Evolutionary conservation across 2,888 invertebrate genomes (phyloP), one percentile per base, ranked within the genome.

Genomic region (Melieria picta): DNA sequence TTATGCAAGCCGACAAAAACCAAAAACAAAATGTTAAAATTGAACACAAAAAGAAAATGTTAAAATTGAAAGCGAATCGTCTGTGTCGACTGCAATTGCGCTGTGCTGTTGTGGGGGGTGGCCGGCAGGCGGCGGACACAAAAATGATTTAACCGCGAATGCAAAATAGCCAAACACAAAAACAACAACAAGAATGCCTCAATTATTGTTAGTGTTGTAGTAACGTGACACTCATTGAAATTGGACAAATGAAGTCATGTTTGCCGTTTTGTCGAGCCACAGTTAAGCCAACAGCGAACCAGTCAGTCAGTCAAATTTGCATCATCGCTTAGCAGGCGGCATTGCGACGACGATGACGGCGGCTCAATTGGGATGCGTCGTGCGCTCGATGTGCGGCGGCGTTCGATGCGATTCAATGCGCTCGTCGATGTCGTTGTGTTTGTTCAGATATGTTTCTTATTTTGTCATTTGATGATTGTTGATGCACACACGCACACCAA

Each of bases 171-270:
- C 30, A 30, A 30, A 30, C 30, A 30, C 30, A 30, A 30, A 30
- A 30, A 30, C 30, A 30, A 30, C 30, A 30, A 30, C 30, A 30
- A 30, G 30, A 30, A 30, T 30, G 30, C 30, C 30, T 30, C 3
- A 30, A 30, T 30, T 30, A 30, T 30, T 30, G 30, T 30, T 30
- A 30, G 30, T 30, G 30, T 30, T 30, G 47, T 58, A n/a, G 48
- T 66, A 58, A 58, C 66, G 57, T 48, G 48, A 66, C 52, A 45
- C 50, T 30, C 60, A 63, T 67, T 72, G 64, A 61, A 67, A 72
- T 61, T 64, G 65, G 61, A 70, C 72, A 74, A 70, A 74, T 74
- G 74, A 74, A 72, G 69, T 74, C 74, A 74, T 74, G 61, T 68
- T 68, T 61, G 66, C 50, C 7, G 58, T 9, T 16, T 4, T 58